Percentiles rank a stretch among this genome's conserved stretches.
These are phyloP conservation scores for Pangasius mekongensis DNA, from an alignment of 2,797 vertebrate genomes.

Conservation along the genomic window DNA sequence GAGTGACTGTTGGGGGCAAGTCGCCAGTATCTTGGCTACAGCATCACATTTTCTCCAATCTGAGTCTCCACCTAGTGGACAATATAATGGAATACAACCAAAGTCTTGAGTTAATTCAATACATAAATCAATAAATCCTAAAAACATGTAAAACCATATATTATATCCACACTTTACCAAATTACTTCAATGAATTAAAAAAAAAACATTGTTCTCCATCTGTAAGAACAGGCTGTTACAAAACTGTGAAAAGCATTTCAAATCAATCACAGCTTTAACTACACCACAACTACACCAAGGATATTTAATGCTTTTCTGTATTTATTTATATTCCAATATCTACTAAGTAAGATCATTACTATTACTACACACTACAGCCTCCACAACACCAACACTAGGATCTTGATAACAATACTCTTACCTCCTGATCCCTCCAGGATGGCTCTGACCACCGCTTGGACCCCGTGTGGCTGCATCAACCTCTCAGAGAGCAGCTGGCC, in stretches of 20 bases:
- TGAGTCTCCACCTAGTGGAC: slow-evolving; percentile 77
- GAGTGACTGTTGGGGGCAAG: slow-evolving; percentile 88
- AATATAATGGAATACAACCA: slow-evolving; percentile 33
- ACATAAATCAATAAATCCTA: not conserved
- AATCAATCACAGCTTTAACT: not conserved
- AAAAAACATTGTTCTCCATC: not conserved
- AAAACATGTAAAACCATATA: not conserved
- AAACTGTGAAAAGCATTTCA: not conserved
- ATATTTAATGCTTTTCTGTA: not conserved
- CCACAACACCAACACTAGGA: not conserved
- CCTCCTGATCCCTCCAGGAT: slow-evolving; percentile 87
- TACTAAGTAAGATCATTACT: not conserved
- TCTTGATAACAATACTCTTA: slow-evolving; percentile 61
- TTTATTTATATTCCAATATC: not conserved
- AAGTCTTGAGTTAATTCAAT: not conserved
- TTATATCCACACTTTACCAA: not conserved
- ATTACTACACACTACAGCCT: not conserved
- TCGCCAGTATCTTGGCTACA: slow-evolving; percentile 86
- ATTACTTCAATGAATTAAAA: not conserved
- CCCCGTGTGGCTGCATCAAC: slow-evolving; percentile 83
- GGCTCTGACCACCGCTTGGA: slow-evolving; percentile 88
- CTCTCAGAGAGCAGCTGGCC: slow-evolving; percentile 90
- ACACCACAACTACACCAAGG: not conserved
- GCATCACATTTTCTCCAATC: slow-evolving; percentile 91
- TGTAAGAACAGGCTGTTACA: not conserved